These are phyloP conservation scores for Colinus virginianus DNA, from an alignment of 2,113 vertebrate genomes.

Conservation along the genomic window DNA sequence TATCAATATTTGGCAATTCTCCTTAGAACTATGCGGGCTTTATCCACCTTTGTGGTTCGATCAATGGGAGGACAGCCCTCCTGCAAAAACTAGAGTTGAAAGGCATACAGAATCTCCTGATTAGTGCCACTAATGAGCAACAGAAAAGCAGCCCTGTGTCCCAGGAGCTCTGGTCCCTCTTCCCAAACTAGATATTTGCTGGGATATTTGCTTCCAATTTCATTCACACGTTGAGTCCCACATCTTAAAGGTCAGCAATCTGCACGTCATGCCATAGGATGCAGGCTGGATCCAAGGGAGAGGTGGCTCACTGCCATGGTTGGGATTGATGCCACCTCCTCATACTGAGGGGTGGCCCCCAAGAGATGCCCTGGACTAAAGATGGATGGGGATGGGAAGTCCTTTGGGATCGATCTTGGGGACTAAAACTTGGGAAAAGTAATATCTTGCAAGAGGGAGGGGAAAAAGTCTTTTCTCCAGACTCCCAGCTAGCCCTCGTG, in stretches of 20 bases:
- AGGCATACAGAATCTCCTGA: constrained; percentile 5
- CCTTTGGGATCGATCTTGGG: background rate
- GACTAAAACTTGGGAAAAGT: background rate
- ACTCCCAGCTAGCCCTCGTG: background rate
- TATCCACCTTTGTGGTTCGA: background rate
- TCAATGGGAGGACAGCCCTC: background rate
- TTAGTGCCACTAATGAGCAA: background rate
- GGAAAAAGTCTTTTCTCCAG: background rate
- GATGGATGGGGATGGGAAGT: background rate
- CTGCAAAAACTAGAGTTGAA: background rate
- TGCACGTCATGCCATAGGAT: too few species aligned
- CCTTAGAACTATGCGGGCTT: background rate
- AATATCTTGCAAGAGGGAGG: background rate
- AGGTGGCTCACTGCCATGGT: accelerated
- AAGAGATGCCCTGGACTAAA: accelerated
- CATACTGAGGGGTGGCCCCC: accelerated
- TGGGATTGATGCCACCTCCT: background rate
- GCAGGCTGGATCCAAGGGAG: background rate
- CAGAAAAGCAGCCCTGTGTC: background rate
- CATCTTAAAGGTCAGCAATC: accelerated
- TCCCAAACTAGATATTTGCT: background rate
- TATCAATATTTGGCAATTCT: constrained; percentile 34
- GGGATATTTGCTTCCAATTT: background rate
- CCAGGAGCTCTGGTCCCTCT: background rate
- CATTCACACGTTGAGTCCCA: background rate